Evolutionary conservation across 2,888 invertebrate species (phyloP), one percentile per base, ranked within the genome.

Genomic region (Drosophila percnosoma): DNA sequence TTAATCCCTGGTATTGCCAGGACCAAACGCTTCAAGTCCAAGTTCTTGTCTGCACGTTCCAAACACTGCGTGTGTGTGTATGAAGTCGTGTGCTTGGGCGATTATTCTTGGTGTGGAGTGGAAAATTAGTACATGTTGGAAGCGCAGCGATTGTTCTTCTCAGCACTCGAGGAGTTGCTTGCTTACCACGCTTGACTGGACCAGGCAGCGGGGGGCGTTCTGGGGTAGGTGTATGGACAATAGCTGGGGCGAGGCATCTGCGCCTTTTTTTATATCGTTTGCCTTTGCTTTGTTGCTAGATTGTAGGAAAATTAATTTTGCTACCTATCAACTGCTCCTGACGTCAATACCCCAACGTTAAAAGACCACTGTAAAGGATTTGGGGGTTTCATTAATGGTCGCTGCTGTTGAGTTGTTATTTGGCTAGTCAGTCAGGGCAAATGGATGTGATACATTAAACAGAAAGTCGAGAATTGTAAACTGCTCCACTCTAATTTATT

Each of bases 1-100:
- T 90, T 89, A 89, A 89, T 89, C 88, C 91, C 89, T 87, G 87
- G 87, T 87, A 87, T 90, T 90, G 90, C 85, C 73, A 81, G 89
- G 74, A 83, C 76, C 85, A 83, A 88, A 73, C 64, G 85, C 89
- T 87, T 83, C 90, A 86, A 86, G 90, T 76, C 89, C 90, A 86
- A 86, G 88, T 82, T 74, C 86, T 88, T 80, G 80, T 79, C 74
- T 74, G 74, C 64, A 71, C 80, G 73, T 73, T 60, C 52, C 48
- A 54, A 66, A 73, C 77, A 67, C 68, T 61, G 36, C 49, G n/a
- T 70, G 21, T 49, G 51, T 66, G 27, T 49, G 65, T 55, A 54
- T 54, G 54, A 21, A 27, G 58, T 53, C 68, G 69, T 62, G 58
- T 67, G 58, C 24, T 49, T 48, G 52, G 66, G 42, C 67, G 83